A percentile compares a stretch with the other conserved stretches of the same genome.
Conservation (phyloP, 2,888 invertebrate species). For the Drosophila pseudotalamancana region DNA sequence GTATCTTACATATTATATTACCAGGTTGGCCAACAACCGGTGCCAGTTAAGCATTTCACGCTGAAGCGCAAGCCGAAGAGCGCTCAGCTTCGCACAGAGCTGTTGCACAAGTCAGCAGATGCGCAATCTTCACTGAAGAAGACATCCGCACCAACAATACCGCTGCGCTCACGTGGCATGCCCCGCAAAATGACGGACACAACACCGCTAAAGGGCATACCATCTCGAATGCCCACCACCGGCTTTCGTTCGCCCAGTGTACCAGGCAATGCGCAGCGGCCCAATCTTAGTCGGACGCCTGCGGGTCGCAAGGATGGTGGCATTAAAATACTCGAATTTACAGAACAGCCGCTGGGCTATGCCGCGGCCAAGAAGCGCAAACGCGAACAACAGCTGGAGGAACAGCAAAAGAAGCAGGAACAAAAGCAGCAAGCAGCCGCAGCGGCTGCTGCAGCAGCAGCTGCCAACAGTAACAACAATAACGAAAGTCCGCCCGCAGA, state of each 20-base stretch:
- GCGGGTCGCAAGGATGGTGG: slow-evolving; percentile 94
- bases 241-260: slow-evolving; percentile 86
- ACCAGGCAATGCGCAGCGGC: slow-evolving; percentile 82
- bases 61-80: slow-evolving; percentile 97
- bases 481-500: slow-evolving; percentile 64
- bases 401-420: slow-evolving; percentile 87
- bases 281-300: slow-evolving; percentile 87
- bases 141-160: slow-evolving; percentile 94
- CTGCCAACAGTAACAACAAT: slow-evolving; percentile 58
- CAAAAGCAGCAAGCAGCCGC: slow-evolving; percentile 83
- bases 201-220: slow-evolving; percentile 96
- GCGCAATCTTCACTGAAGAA: slow-evolving; percentile 95
- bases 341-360: slow-evolving; percentile 94
- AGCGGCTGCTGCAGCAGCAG: slow-evolving; percentile 81
- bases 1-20: slow-evolving; percentile 13
- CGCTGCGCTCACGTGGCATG: slow-evolving; percentile 93
- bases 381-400: slow-evolving; percentile 90
- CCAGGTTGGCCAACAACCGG: slow-evolving; percentile 92
- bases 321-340: slow-evolving; percentile 96
- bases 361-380: slow-evolving; percentile 94
- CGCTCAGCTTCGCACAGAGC: slow-evolving; percentile 93
- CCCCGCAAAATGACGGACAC: slow-evolving; percentile 98
- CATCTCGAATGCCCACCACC: slow-evolving; percentile 90
- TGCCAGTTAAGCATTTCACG: slow-evolving; percentile 95
- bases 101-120: slow-evolving; percentile 95